These are phyloP conservation scores for Acyrthosiphon pisum DNA, from an alignment of 1,140 invertebrate genomes.

Conservation along the genomic window DNA sequence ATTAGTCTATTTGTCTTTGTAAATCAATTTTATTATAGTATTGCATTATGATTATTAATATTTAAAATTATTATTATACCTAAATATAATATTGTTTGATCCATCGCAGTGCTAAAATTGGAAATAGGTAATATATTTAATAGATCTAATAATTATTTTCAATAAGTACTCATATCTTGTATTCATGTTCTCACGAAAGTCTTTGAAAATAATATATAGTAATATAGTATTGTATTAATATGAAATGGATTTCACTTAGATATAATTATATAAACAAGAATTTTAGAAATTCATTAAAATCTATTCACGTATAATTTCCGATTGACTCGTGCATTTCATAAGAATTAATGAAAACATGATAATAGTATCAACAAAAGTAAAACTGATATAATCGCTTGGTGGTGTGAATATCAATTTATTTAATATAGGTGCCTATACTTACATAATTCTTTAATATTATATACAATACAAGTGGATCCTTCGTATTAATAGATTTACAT, in stretches of 20 bases:
- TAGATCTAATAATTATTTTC: neutral
- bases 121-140: neutral
- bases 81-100: neutral
- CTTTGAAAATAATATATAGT: neutral
- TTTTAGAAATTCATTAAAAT: constrained; percentile 35
- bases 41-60: neutral
- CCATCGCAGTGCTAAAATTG: neutral
- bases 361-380: neutral
- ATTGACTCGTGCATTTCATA: constrained; percentile 20
- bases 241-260: neutral
- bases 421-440: neutral
- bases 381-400: neutral
- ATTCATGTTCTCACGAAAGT: neutral
- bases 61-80: neutral
- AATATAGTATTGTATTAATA: neutral
- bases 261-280: neutral
- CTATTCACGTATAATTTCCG: neutral
- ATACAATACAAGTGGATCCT: neutral
- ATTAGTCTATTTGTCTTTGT: neutral
- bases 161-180: neutral
- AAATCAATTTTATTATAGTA: neutral
- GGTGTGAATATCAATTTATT: constrained; percentile 12
- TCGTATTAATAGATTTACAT: neutral
- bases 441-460: neutral
- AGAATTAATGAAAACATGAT: neutral